A percentile compares a stretch with the other conserved stretches of the same genome.
These are phyloP conservation scores for Carollia perspicillata DNA, from an alignment of 2,113 vertebrate species.

Conservation along the genomic window DNA sequence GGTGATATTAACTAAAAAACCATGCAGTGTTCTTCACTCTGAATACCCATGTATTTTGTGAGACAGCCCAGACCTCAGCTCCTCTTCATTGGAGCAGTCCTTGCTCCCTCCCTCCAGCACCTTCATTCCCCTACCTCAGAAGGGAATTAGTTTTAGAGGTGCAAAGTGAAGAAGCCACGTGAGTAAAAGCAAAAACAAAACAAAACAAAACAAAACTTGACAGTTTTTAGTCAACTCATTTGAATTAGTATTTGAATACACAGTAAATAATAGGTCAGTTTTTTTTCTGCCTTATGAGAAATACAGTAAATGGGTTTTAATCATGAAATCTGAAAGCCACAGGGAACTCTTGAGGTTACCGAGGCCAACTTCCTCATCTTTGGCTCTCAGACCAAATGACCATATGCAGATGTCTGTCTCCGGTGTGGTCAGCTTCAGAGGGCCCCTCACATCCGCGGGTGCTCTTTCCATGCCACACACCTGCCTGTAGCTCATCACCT, in stretches of 20 bases:
- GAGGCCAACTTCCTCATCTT: not conserved
- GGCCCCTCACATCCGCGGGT: not conserved
- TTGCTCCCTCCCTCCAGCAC: not conserved
- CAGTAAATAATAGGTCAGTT: not conserved
- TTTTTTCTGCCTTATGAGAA: not conserved
- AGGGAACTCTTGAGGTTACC: not conserved
- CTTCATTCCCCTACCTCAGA: constrained; percentile 55
- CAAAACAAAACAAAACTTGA: not conserved
- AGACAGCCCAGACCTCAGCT: not conserved
- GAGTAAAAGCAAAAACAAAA: constrained; percentile 24
- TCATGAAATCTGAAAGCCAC: not conserved
- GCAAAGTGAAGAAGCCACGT: constrained; percentile 18
- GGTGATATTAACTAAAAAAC: not conserved
- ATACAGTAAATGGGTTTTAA: not conserved
- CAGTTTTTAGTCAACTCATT: constrained; percentile 29
- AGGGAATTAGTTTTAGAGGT: constrained; percentile 60
- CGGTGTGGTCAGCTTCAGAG: fast-evolving
- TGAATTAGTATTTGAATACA: constrained; percentile 33
- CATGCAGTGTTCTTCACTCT: not conserved
- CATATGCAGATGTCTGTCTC: fast-evolving
- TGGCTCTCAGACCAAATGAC: not conserved
- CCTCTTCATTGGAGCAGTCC: constrained; percentile 41
- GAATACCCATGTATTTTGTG: not conserved
- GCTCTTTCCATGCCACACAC: not conserved
- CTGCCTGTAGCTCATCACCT: not conserved